phyloP scores from a whole-genome alignment of 2,888 invertebrate species.

The Hemicrepidius hirtus region DNA sequence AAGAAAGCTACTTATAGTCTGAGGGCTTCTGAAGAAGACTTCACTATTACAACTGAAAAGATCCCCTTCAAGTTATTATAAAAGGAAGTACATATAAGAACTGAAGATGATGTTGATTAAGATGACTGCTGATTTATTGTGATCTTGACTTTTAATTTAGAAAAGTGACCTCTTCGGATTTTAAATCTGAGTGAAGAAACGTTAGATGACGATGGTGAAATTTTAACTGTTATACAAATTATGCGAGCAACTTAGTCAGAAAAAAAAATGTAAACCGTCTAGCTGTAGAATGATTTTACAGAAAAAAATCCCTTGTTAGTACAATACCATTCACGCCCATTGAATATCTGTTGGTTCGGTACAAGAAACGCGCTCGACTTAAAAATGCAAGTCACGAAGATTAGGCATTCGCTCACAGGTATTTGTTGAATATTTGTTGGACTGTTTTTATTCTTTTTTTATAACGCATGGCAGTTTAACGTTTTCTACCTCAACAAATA shows the following conservation, averaged over 20 bases:
- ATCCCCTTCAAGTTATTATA: conserved; percentile 27
- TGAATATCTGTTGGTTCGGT: conserved; percentile 39
- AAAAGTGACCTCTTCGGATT: conserved; percentile 1
- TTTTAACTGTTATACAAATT: conserved; percentile 9
- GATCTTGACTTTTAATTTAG: conserved; percentile 1
- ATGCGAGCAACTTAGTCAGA: conserved; percentile 12
- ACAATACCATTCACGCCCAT: conserved; percentile 51
- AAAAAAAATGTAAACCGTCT: conserved; percentile 41
- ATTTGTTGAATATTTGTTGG: conserved; percentile 49
- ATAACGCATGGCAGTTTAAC: conserved; percentile 44
- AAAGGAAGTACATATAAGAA: conserved; percentile 22
- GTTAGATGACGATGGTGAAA: conserved; percentile 8
- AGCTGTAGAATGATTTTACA: conserved; percentile 43
- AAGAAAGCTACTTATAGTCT: conserved; percentile 43
- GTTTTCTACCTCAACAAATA: conserved; percentile 46
- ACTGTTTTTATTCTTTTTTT: conserved; percentile 43
- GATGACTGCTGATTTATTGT: conserved; percentile 39
- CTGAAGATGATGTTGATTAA: conserved; percentile 27
- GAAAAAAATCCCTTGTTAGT: conserved; percentile 44
- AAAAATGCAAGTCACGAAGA: conserved; percentile 52
- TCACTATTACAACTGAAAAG: conserved; percentile 23
- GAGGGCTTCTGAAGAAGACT: conserved; percentile 46
- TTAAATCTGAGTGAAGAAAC: background rate
- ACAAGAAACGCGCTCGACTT: conserved; percentile 44
- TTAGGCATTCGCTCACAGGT: conserved; percentile 47